phyloP scores from a whole-genome alignment of 2,797 vertebrate genomes.

The Vipera ursinii region DNA sequence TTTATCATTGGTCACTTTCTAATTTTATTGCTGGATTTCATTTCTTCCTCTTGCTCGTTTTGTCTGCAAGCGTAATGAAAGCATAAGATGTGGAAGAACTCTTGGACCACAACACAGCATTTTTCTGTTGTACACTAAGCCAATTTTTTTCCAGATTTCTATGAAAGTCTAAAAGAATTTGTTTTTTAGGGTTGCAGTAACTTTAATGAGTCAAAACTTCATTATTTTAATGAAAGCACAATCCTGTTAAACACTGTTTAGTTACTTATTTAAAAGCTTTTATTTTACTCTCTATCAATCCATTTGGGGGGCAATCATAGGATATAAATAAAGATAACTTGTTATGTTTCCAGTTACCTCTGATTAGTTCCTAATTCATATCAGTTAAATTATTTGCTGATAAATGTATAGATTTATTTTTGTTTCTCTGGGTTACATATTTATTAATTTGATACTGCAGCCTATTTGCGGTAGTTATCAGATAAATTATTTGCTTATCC shows the following conservation, averaged over 20 bases:
- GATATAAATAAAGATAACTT: not conserved
- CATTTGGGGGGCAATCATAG: not conserved
- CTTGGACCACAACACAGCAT: not conserved
- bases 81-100: not conserved
- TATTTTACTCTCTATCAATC: not conserved
- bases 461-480: not conserved
- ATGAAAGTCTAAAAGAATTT: not conserved
- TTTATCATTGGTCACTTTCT: constrained; percentile 8
- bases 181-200: not conserved
- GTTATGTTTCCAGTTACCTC: not conserved
- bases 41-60: not conserved
- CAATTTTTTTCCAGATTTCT: not conserved
- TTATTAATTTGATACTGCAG: not conserved
- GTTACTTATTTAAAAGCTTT: not conserved
- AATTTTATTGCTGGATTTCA: not conserved
- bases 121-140: not conserved
- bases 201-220: not conserved
- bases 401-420: not conserved
- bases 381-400: not conserved
- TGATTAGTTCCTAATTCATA: not conserved
- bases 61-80: not conserved
- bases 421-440: not conserved
- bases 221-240: not conserved
- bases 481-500: not conserved
- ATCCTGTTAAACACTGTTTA: not conserved